Evolutionary conservation across 2,888 invertebrate species (phyloP).

Genomic region (Pedicia rivosa): DNA sequence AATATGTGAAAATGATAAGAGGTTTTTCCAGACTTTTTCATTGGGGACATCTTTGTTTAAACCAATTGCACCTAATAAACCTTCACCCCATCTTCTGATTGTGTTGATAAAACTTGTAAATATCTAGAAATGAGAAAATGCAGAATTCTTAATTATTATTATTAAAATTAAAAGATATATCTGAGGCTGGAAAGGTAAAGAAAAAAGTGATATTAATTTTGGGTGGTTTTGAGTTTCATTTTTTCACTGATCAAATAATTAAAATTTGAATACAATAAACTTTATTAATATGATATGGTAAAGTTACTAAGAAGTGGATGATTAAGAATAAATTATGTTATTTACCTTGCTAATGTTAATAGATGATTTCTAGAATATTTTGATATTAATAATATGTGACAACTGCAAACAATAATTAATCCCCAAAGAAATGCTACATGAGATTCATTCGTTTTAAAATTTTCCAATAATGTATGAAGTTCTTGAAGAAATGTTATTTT

Average conservation of each 20-base stretch:
- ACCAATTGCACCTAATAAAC: slow-evolving; percentile 49
- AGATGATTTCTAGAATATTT: slow-evolving; percentile 28
- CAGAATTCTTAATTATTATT: neutral
- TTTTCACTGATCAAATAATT: too few relatives aligned
- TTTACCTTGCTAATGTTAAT: slow-evolving; percentile 19
- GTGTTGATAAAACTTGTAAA: slow-evolving; percentile 23
- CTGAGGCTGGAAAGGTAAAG: too few relatives aligned
- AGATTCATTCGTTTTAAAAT: slow-evolving; percentile 32
- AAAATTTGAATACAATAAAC: too few relatives aligned
- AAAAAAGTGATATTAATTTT: too few relatives aligned
- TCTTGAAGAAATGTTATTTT: slow-evolving; percentile 22
- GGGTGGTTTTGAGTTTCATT: too few relatives aligned
- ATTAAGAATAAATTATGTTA: too few relatives aligned
- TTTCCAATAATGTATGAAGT: slow-evolving; percentile 15
- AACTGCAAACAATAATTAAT: slow-evolving; percentile 38
- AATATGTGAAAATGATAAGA: slow-evolving; percentile 19
- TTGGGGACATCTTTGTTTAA: slow-evolving; percentile 36
- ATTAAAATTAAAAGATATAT: neutral
- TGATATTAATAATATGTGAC: slow-evolving; percentile 35
- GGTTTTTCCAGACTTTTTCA: slow-evolving; percentile 34
- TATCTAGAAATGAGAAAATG: slow-evolving; percentile 13
- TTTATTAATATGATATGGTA: too few relatives aligned
- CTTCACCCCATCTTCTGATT: slow-evolving; percentile 36
- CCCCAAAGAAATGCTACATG: slow-evolving; percentile 56
- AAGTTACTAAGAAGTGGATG: too few relatives aligned